Conservation (phyloP, 2,113 vertebrate species). For the Takifugu bimaculatus region DNA sequence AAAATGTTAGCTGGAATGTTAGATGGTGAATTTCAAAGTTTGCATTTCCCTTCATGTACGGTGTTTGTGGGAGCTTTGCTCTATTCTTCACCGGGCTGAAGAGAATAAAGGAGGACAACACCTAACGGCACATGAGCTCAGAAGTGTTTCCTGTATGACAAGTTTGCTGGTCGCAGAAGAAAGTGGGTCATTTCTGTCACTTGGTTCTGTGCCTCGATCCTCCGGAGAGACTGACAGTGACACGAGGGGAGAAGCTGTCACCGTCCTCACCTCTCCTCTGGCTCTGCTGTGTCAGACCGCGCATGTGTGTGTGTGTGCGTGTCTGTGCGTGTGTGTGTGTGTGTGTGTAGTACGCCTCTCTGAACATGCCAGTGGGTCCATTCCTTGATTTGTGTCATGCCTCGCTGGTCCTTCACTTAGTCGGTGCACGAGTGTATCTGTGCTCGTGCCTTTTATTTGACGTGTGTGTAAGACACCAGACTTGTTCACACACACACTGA, state of each 20-base stretch:
- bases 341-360: not conserved
- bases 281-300: not conserved
- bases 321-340: not conserved
- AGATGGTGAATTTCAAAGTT: too few species aligned
- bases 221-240: slow-evolving; percentile 58
- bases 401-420: slow-evolving; percentile 17
- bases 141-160: too few species aligned
- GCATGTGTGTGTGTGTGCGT: not conserved
- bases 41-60: too few species aligned
- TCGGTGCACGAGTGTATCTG: slow-evolving; percentile 7
- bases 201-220: slow-evolving; percentile 52
- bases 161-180: slow-evolving; percentile 1
- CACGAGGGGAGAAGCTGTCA: slow-evolving; percentile 56
- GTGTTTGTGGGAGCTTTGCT: too few species aligned
- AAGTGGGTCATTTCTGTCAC: slow-evolving; percentile 60
- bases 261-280: slow-evolving; percentile 26
- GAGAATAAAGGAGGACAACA: too few species aligned
- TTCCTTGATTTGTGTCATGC: slow-evolving; percentile 38
- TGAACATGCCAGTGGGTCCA: slow-evolving; percentile 20
- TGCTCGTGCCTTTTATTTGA: slow-evolving; percentile 33
- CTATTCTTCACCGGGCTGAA: too few species aligned
- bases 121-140: too few species aligned
- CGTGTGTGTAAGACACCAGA: slow-evolving; percentile 24
- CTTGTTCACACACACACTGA: slow-evolving; percentile 47
- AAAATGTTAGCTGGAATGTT: too few species aligned